Evolutionary conservation across 2,888 invertebrate genomes (phyloP).

Genomic region (Congeria kusceri): DNA sequence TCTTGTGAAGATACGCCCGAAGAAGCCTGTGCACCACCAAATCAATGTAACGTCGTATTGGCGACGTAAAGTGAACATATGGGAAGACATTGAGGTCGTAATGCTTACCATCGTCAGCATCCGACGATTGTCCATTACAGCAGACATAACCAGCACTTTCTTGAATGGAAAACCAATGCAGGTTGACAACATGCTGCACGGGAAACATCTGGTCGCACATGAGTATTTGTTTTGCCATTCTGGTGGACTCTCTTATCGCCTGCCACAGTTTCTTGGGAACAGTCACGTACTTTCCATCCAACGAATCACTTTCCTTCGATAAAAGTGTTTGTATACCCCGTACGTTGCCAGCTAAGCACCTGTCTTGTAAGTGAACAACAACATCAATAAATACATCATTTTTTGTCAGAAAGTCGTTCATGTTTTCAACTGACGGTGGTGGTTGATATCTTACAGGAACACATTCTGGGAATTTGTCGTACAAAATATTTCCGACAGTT

Average conservation of each 20-base stretch:
- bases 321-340: too few relatives aligned
- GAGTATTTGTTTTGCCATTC: slow-evolving; percentile 30
- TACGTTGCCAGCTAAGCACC: slow-evolving; percentile 2
- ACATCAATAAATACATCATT: slow-evolving; percentile 43
- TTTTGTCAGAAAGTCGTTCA: slow-evolving; percentile 50
- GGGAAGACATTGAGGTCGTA: slow-evolving; percentile 50
- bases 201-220: slow-evolving; percentile 63
- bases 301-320: neutral
- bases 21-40: slow-evolving; percentile 64
- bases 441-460: slow-evolving; percentile 63
- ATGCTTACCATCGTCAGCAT: slow-evolving; percentile 35
- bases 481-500: slow-evolving; percentile 48
- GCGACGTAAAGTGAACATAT: slow-evolving; percentile 70
- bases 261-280: slow-evolving; percentile 30
- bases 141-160: slow-evolving; percentile 63
- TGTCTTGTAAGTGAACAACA: slow-evolving; percentile 54
- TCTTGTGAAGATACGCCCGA: slow-evolving; percentile 50
- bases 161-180: slow-evolving; percentile 63
- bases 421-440: slow-evolving; percentile 52
- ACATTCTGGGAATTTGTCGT: slow-evolving; percentile 37
- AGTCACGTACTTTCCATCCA: slow-evolving; percentile 14
- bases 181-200: slow-evolving; percentile 46
- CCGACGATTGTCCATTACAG: slow-evolving; percentile 36
- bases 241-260: neutral
- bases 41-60: slow-evolving; percentile 64